Evolutionary conservation across 2,113 vertebrate genomes (phyloP), one percentile per base, ranked within the genome.

Genomic region (Prunella fulvescens): DNA sequence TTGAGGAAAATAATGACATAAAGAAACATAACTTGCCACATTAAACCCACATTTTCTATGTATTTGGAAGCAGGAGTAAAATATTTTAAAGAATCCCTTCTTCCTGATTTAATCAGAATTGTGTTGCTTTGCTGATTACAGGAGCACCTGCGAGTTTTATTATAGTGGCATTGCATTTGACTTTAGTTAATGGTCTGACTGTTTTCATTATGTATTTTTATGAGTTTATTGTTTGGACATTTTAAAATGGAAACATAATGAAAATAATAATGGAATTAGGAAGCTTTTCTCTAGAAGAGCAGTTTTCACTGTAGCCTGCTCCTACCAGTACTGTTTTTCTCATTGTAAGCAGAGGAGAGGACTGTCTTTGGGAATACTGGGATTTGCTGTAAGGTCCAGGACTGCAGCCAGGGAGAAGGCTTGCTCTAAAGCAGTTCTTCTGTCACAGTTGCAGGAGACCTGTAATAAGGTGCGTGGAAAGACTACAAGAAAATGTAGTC

Each of bases 231-330:
- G 81, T 88, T 89, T 97, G 88, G 90, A 67, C 89, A 86, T 97
- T 98, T 96, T 90, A 89, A 97, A 97, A 96, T 94, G 78, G 77
- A 93, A 97, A 87, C 66, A 86, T 80, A 88, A 93, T 88, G 79
- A 96, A 97, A 96, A 90, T 93, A 86, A 53, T 66, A 83, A 80
- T 82, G 80, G 50, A 96, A 93, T 94, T 94, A 97, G 91, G 96
- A 96, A 95, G 20, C 83, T 90, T 94, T 96, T 92, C 42, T 94
- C 39, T n/a, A 58, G 91, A 95, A 95, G 83, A 96, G 92, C 86
- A 40, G 60, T 86, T 85, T 95, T 95, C 42, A 91, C 39, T 11
- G 4, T 14, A 78, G 51, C 12, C 51, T 83, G 28, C 37, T 73
- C 29, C 35, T 47, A 31, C 39, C 51, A 23, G 9, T 56, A 23